Evolutionary conservation across 2,113 vertebrate species (phyloP).

Genomic region (Leucoraja erinaceus): DNA sequence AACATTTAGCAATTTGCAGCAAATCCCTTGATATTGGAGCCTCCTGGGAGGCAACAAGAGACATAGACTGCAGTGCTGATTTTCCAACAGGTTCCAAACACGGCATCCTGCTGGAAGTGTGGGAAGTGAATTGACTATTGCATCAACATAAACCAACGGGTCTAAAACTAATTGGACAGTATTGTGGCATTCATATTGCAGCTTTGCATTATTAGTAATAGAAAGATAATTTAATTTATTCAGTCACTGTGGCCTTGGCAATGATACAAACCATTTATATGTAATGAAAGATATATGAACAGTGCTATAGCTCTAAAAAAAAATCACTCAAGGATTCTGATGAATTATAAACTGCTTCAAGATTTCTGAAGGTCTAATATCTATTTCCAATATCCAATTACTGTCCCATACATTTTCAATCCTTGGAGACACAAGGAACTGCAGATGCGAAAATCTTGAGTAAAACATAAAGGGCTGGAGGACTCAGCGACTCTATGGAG

Average conservation of each 20-base stretch:
- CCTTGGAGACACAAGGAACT: too few species aligned
- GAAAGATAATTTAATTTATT: neutral
- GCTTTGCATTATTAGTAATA: neutral
- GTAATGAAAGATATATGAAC: neutral
- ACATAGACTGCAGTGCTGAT: neutral
- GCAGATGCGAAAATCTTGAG: too few species aligned
- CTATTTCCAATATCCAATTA: neutral
- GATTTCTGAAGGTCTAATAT: neutral
- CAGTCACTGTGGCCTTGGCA: neutral
- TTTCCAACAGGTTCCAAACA: neutral
- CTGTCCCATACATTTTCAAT: neutral
- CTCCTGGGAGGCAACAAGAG: neutral
- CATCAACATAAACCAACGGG: neutral
- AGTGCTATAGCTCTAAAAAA: neutral
- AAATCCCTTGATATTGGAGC: neutral
- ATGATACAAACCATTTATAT: neutral
- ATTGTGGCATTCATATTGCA: neutral
- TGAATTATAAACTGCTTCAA: neutral
- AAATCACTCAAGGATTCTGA: neutral
- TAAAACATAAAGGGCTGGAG: too few species aligned
- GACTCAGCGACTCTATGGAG: too few species aligned
- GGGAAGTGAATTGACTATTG: neutral
- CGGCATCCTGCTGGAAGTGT: neutral
- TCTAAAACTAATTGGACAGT: neutral
- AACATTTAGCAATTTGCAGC: neutral